Evolutionary conservation across 2,888 invertebrate species (phyloP).

Genomic region (Ornithoptera priamus): DNA sequence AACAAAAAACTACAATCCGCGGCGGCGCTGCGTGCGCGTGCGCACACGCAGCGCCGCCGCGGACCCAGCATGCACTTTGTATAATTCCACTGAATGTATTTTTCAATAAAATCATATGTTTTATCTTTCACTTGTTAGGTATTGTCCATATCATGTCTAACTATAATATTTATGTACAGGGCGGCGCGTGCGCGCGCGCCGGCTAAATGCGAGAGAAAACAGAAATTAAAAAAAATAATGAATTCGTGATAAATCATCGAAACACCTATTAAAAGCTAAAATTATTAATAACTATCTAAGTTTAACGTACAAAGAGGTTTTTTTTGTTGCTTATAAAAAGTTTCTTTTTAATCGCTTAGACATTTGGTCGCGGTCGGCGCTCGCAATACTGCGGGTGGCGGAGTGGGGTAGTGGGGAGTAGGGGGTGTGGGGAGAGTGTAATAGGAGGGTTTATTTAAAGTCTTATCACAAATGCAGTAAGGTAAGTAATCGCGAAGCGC

Average conservation of each 20-base stretch:
- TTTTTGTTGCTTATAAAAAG: slow-evolving; percentile 38
- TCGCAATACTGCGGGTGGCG: slow-evolving; percentile 45
- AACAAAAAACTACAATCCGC: slow-evolving; percentile 47
- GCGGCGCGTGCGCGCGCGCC: slow-evolving; percentile 38
- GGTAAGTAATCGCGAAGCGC: slow-evolving; percentile 46
- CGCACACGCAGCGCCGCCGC: slow-evolving; percentile 34
- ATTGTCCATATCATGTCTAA: slow-evolving; percentile 78
- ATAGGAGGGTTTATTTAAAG: slow-evolving; percentile 32
- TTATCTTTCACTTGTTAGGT: slow-evolving; percentile 76
- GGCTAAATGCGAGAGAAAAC: slow-evolving; percentile 57
- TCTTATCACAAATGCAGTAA: slow-evolving; percentile 66
- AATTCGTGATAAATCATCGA: slow-evolving; percentile 63
- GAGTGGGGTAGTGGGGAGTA: too few relatives aligned
- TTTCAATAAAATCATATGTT: slow-evolving; percentile 73
- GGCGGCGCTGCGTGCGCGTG: slow-evolving; percentile 24
- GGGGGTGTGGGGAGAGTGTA: too few relatives aligned
- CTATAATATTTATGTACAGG: slow-evolving; percentile 74
- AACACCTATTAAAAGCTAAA: slow-evolving; percentile 78
- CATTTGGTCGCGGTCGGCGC: slow-evolving; percentile 40
- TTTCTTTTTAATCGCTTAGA: slow-evolving; percentile 30
- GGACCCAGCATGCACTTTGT: slow-evolving; percentile 60
- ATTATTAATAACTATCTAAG: slow-evolving; percentile 74
- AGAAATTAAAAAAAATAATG: slow-evolving; percentile 40
- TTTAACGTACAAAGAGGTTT: slow-evolving; percentile 68
- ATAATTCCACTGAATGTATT: slow-evolving; percentile 76